Percentiles rank a stretch among this genome's conserved stretches.
phyloP scores from a whole-genome alignment of 2,797 vertebrate species.

The Mionectes olivaceus region DNA sequence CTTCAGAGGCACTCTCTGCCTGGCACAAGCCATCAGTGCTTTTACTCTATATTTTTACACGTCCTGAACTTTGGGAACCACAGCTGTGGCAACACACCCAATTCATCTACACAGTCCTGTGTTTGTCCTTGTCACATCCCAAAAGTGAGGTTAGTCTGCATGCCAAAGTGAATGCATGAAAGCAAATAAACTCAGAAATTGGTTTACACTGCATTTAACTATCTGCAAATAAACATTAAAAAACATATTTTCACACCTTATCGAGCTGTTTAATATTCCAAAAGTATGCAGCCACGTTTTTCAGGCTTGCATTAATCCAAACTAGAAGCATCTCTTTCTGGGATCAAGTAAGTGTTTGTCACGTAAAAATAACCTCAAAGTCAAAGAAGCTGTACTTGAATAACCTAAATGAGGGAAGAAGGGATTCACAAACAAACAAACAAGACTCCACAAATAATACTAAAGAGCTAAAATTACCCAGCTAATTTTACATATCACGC shows the following conservation, averaged over 20 bases:
- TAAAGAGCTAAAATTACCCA: constrained; percentile 66
- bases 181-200: constrained; percentile 38
- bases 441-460: constrained; percentile 48
- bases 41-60: constrained; percentile 16
- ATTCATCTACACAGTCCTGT: background rate
- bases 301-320: background rate
- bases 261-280: constrained; percentile 17
- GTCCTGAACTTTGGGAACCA: background rate
- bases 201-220: constrained; percentile 21
- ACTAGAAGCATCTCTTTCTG: constrained; percentile 39
- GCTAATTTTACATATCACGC: constrained; percentile 55
- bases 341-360: constrained; percentile 8
- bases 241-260: constrained; percentile 44
- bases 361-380: constrained; percentile 41
- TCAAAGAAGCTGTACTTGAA: constrained; percentile 24
- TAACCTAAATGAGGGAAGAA: constrained; percentile 21
- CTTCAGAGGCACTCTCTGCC: constrained; percentile 9
- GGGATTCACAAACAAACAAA: constrained; percentile 54
- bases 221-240: constrained; percentile 35
- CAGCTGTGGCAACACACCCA: constrained; percentile 29
- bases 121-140: constrained; percentile 40
- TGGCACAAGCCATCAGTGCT: background rate
- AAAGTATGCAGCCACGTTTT: background rate
- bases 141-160: background rate
- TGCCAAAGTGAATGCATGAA: background rate